Evolutionary conservation across 2,113 vertebrate genomes (phyloP), one percentile per base, ranked within the genome.

Genomic region (Chauna torquata): DNA sequence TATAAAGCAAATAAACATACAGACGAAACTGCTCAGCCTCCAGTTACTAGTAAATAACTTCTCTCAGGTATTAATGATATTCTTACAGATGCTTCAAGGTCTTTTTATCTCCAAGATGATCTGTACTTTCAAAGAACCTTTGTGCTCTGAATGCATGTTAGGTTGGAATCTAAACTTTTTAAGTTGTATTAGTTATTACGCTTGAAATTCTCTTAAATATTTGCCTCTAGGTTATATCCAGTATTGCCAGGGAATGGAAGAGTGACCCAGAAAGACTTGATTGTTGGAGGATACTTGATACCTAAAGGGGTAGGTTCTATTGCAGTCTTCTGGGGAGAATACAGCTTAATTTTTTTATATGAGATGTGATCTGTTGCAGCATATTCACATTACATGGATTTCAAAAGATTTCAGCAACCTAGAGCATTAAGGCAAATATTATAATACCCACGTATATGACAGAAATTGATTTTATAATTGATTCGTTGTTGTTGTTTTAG

Each of bases 201-300:
- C n/a, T 52, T 88, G 42, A 94, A 92, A 42, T 58, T 89, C 32
- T 86, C 36, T 70, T 42, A 76, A 93, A 77, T 85, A 36, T 95
- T 94, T 96, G 42, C 96, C 77, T 93, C 42, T 97, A 99, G 99
- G 95, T 98, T 99, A 94, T 99, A 99, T 96, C 99, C 99, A 84
- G 99, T 99, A 94, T 98, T 99, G 90, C 99, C 99, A 34, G 99
- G 99, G 95, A 99, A 99, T 30, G 99, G 99, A 76, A 98, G 99
- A 87, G 97, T 99, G 84, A 99, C 98, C 38, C 99, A 99, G 88
- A 99, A 99, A 95, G 99, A 99, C 95, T 91, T 99, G 96, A 96
- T 99, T 16, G 44, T 99, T 81, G 99, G 98, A 66, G 99, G 99
- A 86, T 99, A 99, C 97, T 98, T 99, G 61, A 99, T 99, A 92